Conservation (phyloP, 2,888 invertebrate species). For the Scaeva pyrastri region DNA sequence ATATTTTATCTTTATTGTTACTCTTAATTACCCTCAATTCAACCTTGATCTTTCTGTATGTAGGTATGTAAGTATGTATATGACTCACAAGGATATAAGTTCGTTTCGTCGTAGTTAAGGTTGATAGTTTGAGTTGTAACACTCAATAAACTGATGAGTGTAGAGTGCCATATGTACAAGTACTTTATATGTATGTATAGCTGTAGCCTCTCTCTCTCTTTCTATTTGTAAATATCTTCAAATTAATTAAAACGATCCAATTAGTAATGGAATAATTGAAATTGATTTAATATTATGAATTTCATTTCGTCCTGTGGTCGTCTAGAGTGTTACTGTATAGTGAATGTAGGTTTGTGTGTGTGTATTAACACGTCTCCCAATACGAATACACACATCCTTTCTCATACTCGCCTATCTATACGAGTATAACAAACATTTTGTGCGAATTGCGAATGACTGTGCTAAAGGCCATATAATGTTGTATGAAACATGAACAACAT, state of each 20-base stretch:
- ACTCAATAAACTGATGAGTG: conserved; percentile 21
- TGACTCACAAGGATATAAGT: conserved; percentile 21
- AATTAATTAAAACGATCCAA: conserved; percentile 77
- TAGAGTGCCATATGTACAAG: neutral
- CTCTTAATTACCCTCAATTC: conserved; percentile 57
- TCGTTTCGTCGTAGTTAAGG: neutral
- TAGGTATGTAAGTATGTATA: conserved; percentile 54
- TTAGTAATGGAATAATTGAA: conserved; percentile 77
- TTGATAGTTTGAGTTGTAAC: neutral
- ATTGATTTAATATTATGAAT: conserved; percentile 76
- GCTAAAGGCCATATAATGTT: conserved; percentile 58
- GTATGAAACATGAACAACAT: conserved; percentile 19
- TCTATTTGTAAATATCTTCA: conserved; percentile 75
- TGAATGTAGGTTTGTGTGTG: neutral
- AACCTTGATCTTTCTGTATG: conserved; percentile 70
- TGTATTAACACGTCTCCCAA: neutral
- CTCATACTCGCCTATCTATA: neutral
- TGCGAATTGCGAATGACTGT: conserved; percentile 62
- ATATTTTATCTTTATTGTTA: conserved; percentile 4
- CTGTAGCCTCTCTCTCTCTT: neutral
- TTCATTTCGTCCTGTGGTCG: conserved; percentile 75
- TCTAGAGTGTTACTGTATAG: conserved; percentile 45
- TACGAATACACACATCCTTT: neutral
- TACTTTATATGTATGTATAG: neutral
- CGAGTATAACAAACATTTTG: conserved; percentile 23